These are phyloP conservation scores for Agapornis canus DNA, from an alignment of 2,797 vertebrate genomes.

Conservation along the genomic window DNA sequence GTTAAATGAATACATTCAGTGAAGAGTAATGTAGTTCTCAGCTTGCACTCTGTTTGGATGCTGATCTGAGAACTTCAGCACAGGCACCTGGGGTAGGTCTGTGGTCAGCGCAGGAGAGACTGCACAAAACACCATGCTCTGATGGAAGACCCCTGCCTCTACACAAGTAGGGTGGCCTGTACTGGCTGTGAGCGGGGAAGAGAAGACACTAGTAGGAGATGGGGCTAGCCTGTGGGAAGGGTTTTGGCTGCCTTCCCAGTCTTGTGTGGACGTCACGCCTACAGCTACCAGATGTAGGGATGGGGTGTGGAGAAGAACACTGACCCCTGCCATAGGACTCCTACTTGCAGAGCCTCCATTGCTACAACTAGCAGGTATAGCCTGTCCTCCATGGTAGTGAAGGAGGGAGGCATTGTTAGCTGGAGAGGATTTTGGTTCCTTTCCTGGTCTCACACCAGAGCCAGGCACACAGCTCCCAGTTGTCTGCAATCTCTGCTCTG, in stretches of 20 bases:
- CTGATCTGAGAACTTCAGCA: not conserved
- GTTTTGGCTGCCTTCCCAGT: constrained; percentile 32
- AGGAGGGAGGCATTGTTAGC: not conserved
- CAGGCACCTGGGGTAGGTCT: not conserved
- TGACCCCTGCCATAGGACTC: not conserved
- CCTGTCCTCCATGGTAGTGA: not conserved
- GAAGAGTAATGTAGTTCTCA: not conserved
- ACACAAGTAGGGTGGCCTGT: not conserved
- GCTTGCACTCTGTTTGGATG: not conserved
- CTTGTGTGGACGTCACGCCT: not conserved
- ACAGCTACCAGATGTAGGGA: constrained; percentile 21
- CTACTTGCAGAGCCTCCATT: not conserved
- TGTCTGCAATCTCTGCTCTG: constrained; percentile 34
- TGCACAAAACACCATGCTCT: not conserved
- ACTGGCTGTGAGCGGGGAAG: not conserved
- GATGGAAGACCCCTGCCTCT: not conserved
- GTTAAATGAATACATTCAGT: not conserved
- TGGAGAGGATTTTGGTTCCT: constrained; percentile 18
- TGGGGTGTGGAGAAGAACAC: not conserved
- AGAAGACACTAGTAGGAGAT: not conserved
- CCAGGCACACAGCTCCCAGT: constrained; percentile 22
- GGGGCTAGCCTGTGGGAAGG: not conserved
- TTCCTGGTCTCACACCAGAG: not conserved
- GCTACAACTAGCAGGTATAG: not conserved
- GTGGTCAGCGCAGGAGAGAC: not conserved